These are phyloP conservation scores for Tauraco erythrolophus DNA, from an alignment of 2,113 vertebrate genomes.

Conservation along the genomic window DNA sequence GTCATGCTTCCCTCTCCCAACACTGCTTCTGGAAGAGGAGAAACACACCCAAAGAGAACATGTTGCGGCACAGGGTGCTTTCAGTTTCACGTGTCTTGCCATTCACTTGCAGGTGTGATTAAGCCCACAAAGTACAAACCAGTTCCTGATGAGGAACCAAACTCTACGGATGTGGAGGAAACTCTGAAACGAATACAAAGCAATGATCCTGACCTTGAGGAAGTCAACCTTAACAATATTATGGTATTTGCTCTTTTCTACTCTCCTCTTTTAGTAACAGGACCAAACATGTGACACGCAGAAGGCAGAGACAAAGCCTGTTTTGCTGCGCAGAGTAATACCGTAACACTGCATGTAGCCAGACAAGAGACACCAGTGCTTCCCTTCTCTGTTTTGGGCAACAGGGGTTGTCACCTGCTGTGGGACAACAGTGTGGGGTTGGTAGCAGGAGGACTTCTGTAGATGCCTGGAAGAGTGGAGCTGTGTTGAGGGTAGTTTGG, in stretches of 20 bases:
- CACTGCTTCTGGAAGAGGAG: neutral
- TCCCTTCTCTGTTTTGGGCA: neutral
- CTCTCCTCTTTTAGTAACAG: neutral
- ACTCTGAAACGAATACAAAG: conserved; percentile 87
- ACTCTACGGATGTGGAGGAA: conserved; percentile 93
- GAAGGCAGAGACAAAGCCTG: neutral
- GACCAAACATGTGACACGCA: neutral
- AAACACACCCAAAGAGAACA: neutral
- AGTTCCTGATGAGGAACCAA: conserved; percentile 94
- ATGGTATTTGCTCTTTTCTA: conserved; percentile 75
- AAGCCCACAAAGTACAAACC: conserved; percentile 95
- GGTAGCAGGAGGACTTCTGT: neutral
- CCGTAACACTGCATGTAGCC: neutral
- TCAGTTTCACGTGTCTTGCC: neutral
- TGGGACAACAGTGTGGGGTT: neutral
- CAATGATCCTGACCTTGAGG: conserved; percentile 91
- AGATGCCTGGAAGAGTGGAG: neutral
- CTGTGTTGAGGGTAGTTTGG: neutral
- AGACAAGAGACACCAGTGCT: neutral
- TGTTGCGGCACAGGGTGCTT: neutral
- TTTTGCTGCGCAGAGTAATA: neutral
- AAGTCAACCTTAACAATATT: conserved; percentile 98
- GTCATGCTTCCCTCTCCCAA: neutral
- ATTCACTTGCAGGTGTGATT: conserved; percentile 87
- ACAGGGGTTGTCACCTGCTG: neutral